These are phyloP conservation scores for Ictalurus punctatus DNA, from an alignment of 2,113 vertebrate genomes.

Conservation along the genomic window DNA sequence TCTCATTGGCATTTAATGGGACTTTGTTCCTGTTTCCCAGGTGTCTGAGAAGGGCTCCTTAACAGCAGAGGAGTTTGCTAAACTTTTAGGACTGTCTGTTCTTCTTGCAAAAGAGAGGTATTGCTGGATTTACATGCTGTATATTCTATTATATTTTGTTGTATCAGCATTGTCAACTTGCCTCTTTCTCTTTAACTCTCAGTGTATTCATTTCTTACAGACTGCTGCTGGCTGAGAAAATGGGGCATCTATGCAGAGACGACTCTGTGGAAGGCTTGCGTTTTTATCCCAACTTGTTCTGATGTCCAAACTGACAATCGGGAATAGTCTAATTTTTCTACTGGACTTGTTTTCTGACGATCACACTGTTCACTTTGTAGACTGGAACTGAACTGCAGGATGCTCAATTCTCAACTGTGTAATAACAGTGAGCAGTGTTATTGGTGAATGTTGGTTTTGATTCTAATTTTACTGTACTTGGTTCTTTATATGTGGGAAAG, in stretches of 20 bases:
- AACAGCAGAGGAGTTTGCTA: constrained; percentile 95
- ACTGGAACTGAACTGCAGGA: constrained; percentile 3
- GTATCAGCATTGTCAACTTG: background rate
- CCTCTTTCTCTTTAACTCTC: background rate
- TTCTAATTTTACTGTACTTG: constrained; percentile 3
- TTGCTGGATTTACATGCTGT: background rate
- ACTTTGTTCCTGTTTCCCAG: constrained; percentile 62
- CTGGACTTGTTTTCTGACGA: constrained; percentile 2
- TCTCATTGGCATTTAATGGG: constrained; percentile 15
- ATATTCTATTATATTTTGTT: background rate
- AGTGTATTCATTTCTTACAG: constrained; percentile 64
- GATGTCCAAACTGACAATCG: constrained; percentile 56
- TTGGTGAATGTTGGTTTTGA: constrained; percentile 11
- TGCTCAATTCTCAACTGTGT: background rate
- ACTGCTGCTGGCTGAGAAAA: constrained; percentile 93
- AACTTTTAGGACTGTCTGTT: constrained; percentile 93
- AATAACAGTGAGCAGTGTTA: constrained; percentile 19
- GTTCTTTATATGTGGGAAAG: background rate
- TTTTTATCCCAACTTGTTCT: constrained; percentile 96
- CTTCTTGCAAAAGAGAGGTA: constrained; percentile 96
- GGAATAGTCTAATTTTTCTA: background rate
- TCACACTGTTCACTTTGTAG: background rate
- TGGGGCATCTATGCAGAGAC: constrained; percentile 94
- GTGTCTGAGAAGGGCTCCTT: constrained; percentile 94
- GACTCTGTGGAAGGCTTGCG: constrained; percentile 97